Evolutionary conservation across 1,140 invertebrate genomes (phyloP).

Genomic region (Euschistus heros): DNA sequence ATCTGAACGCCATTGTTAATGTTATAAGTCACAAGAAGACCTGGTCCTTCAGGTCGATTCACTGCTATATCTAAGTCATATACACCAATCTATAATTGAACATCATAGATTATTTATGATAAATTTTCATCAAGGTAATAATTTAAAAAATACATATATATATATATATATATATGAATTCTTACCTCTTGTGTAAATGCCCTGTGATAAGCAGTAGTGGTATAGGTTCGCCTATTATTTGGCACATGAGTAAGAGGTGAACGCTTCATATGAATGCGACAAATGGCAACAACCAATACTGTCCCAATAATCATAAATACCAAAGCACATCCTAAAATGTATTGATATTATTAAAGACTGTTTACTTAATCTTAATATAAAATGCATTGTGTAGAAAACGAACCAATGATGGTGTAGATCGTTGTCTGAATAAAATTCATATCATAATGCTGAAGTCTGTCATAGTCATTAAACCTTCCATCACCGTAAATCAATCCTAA

Average conservation of each 20-base stretch:
- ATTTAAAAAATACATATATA: neutral
- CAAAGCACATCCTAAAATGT: constrained; percentile 37
- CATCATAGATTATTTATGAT: neutral
- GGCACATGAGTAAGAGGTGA: constrained; percentile 32
- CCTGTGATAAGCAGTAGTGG: constrained; percentile 2
- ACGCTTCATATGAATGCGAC: constrained; percentile 37
- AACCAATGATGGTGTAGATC: constrained; percentile 39
- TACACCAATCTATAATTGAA: constrained; percentile 16
- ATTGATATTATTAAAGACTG: constrained; percentile 1
- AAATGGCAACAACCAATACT: constrained; percentile 38
- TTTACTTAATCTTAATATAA: neutral
- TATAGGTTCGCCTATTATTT: neutral
- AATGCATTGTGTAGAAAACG: constrained; percentile 9
- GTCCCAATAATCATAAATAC: constrained; percentile 39
- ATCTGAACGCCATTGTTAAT: constrained; percentile 39
- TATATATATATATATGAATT: neutral
- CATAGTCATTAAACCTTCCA: neutral
- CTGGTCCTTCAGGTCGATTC: constrained; percentile 26
- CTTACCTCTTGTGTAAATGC: constrained; percentile 2
- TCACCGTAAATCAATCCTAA: neutral
- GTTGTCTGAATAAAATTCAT: constrained; percentile 39
- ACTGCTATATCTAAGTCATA: constrained; percentile 33
- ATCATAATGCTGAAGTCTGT: constrained; percentile 29
- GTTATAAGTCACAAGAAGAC: constrained; percentile 37
- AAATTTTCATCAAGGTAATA: neutral